Base-by-base conservation (phyloP, 2,113 vertebrate species). In the Cnemophilus loriae region DNA sequence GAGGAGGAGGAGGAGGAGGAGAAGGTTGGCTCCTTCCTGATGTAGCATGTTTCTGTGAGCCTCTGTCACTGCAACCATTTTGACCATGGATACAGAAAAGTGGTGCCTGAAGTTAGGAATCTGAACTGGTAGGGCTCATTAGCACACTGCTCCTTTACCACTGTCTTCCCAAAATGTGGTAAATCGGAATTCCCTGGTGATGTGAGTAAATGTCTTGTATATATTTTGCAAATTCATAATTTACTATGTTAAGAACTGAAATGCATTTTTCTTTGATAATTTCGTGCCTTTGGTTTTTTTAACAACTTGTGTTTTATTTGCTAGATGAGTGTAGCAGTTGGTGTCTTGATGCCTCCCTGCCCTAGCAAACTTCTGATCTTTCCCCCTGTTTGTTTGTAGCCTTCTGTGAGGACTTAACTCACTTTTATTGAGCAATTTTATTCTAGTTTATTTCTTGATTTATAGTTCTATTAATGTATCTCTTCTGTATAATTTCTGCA, bases 31-130 rank as follows among this genome's bases (percentile, higher is more conserved):
- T 93, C 13, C 30, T 89, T 93, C 89, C 69, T 37, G 33, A 3
- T 33, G 60, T 87, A 82, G 50, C 50, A 22, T 94, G 86, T 65
- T 82, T 84, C 78, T 91, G 65, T 71, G 81, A 75, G 73, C 81
- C 49, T 93, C 49, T 94, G 1, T 64, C 91, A 61, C 93, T 96
- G 93, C 84, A 95, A 52, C 78, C 76, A 79, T 96, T 95, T 94
- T 87, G 89, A 82, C 87, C 53, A 44, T 4, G 13, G 57, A 53
- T 78, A 60, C 23, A 50, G 81, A 57, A 82, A 88, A 93, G 37
- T 13, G 69, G 9, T 95, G 89, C 93, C 93, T 94, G 57, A 91
- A 96, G 91, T 94, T 85, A 91, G 70, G 65, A 77, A 81, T 56
- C 47, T 61, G 68, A 83, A 46, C 4, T 71, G 56, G 28, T 71